phyloP scores from a whole-genome alignment of 2,797 vertebrate genomes.

The Enteromius thamalakanensis region DNA sequence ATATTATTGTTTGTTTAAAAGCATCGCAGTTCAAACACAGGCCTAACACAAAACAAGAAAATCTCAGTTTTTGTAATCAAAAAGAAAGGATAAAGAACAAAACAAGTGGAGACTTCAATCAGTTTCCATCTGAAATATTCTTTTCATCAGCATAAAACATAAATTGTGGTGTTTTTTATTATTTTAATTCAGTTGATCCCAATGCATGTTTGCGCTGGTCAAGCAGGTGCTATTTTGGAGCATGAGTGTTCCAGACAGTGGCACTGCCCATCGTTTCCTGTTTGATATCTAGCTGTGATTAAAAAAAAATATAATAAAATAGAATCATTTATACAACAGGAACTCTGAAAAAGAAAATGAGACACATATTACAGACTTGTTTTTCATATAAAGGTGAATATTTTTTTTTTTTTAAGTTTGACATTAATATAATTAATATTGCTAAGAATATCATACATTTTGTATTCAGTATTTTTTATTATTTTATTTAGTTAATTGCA shows the following conservation, averaged over 20 bases:
- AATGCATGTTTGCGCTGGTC: background rate
- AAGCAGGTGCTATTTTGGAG: conserved; percentile 30
- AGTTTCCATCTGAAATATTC: background rate
- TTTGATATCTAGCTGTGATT: conserved; percentile 68
- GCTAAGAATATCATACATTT: background rate
- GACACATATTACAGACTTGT: background rate
- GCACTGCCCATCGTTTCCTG: conserved; percentile 65
- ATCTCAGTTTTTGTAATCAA: conserved; percentile 6
- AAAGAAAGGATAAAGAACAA: background rate
- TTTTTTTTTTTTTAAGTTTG: no score
- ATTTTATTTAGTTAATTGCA: background rate
- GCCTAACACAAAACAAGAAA: conserved; percentile 20
- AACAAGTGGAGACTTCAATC: background rate
- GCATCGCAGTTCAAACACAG: conserved; percentile 40
- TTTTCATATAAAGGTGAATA: background rate
- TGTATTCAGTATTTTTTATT: background rate
- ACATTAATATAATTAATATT: background rate
- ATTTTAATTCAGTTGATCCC: conserved; percentile 9
- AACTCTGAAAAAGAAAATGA: background rate
- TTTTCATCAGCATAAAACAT: conserved; percentile 2
- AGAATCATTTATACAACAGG: conserved; percentile 61
- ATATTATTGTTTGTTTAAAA: conserved; percentile 48
- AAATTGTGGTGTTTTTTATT: background rate
- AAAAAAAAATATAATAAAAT: conserved; percentile 57
- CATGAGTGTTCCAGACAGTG: background rate